These are phyloP conservation scores for Trinectes maculatus DNA, from an alignment of 2,113 vertebrate species.

Conservation along the genomic window DNA sequence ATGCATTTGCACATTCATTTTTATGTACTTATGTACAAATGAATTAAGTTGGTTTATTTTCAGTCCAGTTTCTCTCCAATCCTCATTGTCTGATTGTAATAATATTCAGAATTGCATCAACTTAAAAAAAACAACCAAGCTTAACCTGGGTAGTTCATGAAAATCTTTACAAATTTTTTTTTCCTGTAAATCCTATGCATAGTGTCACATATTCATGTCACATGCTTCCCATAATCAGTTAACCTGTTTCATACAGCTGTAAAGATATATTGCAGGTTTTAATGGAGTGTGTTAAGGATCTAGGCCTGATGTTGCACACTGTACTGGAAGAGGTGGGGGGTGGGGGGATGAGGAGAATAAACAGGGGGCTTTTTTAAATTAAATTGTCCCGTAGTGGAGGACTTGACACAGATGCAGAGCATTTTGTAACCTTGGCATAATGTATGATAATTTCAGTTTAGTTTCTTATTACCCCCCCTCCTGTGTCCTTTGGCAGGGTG, in stretches of 20 bases:
- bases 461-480: slow-evolving; percentile 20
- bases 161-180: too few relatives aligned
- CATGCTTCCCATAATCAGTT: slow-evolving; percentile 54
- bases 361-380: too few relatives aligned
- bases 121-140: slow-evolving; percentile 21
- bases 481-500: slow-evolving; percentile 36
- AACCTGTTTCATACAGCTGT: slow-evolving; percentile 1
- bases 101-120: too few relatives aligned
- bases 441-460: slow-evolving; percentile 52
- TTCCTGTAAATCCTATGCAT: slow-evolving; percentile 13
- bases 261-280: slow-evolving; percentile 26
- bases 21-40: slow-evolving; percentile 34
- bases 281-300: slow-evolving; percentile 39
- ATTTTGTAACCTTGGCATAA: slow-evolving; percentile 29
- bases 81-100: too few relatives aligned
- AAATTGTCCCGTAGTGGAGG: slow-evolving; percentile 24
- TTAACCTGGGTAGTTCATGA: too few relatives aligned
- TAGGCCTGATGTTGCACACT: slow-evolving; percentile 1
- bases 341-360: slow-evolving; percentile 4
- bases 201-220: slow-evolving; percentile 36
- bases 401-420: slow-evolving; percentile 44
- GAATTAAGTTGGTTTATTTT: slow-evolving; percentile 34
- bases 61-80: too few relatives aligned
- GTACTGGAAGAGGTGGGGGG: slow-evolving; percentile 40
- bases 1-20: not conserved